These are phyloP conservation scores for Falco cherrug DNA, from an alignment of 2,797 vertebrate species.

Conservation along the genomic window DNA sequence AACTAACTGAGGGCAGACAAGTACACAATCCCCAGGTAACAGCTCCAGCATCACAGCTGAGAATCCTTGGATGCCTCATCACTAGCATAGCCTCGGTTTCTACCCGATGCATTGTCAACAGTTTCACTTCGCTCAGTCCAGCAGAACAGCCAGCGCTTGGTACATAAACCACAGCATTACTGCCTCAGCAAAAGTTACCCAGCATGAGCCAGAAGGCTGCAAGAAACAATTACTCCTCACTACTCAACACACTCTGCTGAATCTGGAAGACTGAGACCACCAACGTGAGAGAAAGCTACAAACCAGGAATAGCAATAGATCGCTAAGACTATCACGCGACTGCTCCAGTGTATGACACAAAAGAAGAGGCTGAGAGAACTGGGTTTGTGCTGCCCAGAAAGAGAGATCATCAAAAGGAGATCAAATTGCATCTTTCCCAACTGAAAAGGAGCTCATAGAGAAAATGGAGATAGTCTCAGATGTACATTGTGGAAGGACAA, in stretches of 20 bases:
- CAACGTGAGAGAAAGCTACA: not conserved
- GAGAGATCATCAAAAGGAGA: not conserved
- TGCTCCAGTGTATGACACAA: not conserved
- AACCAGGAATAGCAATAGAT: not conserved
- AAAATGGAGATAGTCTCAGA: not conserved
- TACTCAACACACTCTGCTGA: not conserved
- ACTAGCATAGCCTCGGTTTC: not conserved
- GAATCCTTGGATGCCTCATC: not conserved
- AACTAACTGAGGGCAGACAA: not conserved
- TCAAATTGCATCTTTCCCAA: not conserved
- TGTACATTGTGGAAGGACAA: not conserved
- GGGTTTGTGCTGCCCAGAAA: not conserved
- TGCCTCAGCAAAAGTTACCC: not conserved
- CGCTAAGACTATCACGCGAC: rapidly evolving
- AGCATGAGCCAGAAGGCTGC: not conserved
- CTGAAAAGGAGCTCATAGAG: not conserved
- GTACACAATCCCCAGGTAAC: not conserved
- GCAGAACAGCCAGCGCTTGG: not conserved
- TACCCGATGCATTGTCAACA: not conserved
- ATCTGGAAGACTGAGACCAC: not conserved
- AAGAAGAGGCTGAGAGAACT: not conserved
- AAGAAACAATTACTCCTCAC: not conserved
- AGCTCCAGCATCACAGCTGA: not conserved
- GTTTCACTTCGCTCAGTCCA: not conserved
- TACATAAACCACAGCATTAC: not conserved